phyloP scores from a whole-genome alignment of 2,888 invertebrate species.

The Dermolepida albohirtum region DNA sequence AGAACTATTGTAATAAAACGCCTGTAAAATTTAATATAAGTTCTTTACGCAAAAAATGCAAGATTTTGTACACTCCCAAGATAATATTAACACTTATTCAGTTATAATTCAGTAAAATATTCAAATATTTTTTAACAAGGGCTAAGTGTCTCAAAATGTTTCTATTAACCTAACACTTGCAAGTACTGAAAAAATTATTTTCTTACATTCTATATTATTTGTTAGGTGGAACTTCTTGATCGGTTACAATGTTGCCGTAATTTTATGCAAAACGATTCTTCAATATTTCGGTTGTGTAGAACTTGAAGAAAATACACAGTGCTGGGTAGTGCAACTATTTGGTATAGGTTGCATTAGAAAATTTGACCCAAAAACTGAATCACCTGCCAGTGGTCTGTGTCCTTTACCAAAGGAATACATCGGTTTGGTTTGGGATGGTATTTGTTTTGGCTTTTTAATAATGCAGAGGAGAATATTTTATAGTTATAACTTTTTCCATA shows the following conservation, averaged over 20 bases:
- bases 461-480: constrained; percentile 92
- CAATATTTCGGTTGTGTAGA: constrained; percentile 95
- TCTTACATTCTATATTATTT: constrained; percentile 31
- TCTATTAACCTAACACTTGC: too few relatives aligned
- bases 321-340: constrained; percentile 84
- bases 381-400: background rate
- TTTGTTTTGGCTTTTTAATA: constrained; percentile 94
- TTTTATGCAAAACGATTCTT: constrained; percentile 86
- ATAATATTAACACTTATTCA: too few relatives aligned
- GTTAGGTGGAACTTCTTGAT: constrained; percentile 89
- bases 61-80: too few relatives aligned
- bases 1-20: too few relatives aligned
- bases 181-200: too few relatives aligned
- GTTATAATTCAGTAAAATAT: too few relatives aligned
- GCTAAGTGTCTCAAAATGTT: too few relatives aligned
- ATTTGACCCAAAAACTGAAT: constrained; percentile 67
- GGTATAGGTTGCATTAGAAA: constrained; percentile 91
- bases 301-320: constrained; percentile 71
- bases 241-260: constrained; percentile 90
- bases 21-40: too few relatives aligned
- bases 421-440: constrained; percentile 93
- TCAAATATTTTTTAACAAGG: too few relatives aligned
- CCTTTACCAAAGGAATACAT: constrained; percentile 78
- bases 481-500: constrained; percentile 97
- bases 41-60: too few relatives aligned